Evolutionary conservation across 92 coral and sea anemone genomes (phyloP).

Genomic region (Epizoanthus illoricatus): DNA sequence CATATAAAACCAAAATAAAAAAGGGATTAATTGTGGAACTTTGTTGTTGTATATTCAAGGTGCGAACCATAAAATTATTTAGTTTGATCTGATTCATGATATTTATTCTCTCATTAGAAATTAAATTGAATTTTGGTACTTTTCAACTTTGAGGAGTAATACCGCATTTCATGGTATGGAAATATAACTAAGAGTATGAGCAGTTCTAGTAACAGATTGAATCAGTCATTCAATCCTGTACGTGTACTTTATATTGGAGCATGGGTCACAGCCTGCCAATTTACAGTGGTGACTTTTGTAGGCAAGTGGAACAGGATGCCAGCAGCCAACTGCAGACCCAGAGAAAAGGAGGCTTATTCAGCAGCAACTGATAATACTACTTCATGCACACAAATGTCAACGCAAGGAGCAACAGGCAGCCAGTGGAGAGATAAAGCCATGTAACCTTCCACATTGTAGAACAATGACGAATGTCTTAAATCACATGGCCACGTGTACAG

Average conservation of each 20-base stretch:
- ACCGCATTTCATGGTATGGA: no score
- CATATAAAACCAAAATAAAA: no score
- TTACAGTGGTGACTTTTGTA: constrained; percentile 9
- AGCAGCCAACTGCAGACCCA: constrained; percentile 99
- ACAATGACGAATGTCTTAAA: constrained; percentile 97
- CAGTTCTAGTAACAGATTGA: no score
- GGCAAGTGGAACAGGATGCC: constrained; percentile 62
- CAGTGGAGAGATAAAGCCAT: constrained; percentile 94
- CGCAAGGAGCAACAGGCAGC: constrained; percentile 95
- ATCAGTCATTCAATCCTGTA: no score
- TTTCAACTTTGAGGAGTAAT: no score
- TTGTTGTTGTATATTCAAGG: no score
- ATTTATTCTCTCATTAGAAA: no score
- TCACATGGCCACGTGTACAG: constrained; percentile 99
- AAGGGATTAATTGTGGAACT: no score
- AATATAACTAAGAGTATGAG: no score
- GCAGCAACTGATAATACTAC: constrained; percentile 90
- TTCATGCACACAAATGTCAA: constrained; percentile 98
- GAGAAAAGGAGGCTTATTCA: constrained; percentile 93
- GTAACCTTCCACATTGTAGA: constrained; percentile 96
- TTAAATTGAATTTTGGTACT: no score
- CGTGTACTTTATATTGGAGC: neutral
- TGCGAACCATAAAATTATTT: no score
- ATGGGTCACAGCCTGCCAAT: neutral
- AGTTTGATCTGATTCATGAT: no score